These are phyloP conservation scores for Rhizomys pruinosus DNA, from an alignment of 2,113 vertebrate genomes.

Conservation along the genomic window DNA sequence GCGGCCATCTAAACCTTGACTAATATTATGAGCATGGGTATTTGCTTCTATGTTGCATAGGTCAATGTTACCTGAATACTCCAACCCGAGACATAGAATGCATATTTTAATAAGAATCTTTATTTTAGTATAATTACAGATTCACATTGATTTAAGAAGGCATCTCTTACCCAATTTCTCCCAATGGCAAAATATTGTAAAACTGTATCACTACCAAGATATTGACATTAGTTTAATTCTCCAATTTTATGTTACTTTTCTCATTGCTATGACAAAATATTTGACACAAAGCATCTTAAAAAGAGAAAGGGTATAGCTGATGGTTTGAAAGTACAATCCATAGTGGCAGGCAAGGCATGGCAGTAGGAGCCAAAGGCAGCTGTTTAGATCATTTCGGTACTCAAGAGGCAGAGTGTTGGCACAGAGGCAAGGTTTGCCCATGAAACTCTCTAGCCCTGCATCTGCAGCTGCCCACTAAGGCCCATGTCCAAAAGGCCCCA, in stretches of 20 bases:
- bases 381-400: neutral
- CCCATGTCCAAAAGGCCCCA: neutral
- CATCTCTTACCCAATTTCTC: neutral
- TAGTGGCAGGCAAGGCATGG: too few relatives aligned
- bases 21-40: neutral
- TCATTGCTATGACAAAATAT: neutral
- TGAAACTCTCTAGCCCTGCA: neutral
- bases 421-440: neutral
- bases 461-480: neutral
- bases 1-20: neutral
- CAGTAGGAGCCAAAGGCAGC: neutral
- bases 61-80: neutral
- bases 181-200: neutral
- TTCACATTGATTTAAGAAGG: neutral
- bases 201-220: neutral
- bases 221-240: neutral
- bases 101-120: neutral
- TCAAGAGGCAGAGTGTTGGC: neutral
- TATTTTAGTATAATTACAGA: constrained; percentile 37
- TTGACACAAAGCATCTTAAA: neutral
- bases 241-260: neutral
- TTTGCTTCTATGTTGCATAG: neutral
- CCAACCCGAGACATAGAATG: neutral
- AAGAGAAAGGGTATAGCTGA: neutral
- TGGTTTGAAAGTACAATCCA: neutral